Evolutionary conservation across 2,113 vertebrate genomes (phyloP).

Genomic region (Dromiciops gliroides): DNA sequence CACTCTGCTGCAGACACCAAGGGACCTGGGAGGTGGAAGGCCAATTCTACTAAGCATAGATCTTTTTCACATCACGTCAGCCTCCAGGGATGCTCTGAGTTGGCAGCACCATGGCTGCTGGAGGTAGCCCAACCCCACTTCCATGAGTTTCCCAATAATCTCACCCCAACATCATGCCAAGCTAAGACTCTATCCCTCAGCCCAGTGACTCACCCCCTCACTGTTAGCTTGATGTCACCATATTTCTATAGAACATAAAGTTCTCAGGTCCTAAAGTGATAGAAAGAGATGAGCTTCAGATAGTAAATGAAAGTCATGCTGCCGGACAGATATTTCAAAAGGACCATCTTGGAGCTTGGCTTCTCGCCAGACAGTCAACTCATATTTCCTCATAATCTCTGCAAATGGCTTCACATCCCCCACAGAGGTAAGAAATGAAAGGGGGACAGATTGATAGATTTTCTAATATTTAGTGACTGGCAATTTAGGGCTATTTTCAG

Average conservation of each 20-base stretch:
- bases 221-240: background rate
- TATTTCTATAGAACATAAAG: constrained; percentile 56
- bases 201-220: background rate
- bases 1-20: background rate
- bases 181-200: background rate
- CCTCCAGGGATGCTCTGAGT: background rate
- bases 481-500: constrained; percentile 42
- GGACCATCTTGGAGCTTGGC: constrained; percentile 66
- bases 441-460: constrained; percentile 58
- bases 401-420: constrained; percentile 58
- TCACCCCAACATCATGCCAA: background rate
- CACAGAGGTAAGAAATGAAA: constrained; percentile 63
- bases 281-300: constrained; percentile 64
- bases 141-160: background rate
- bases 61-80: background rate
- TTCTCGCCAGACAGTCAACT: constrained; percentile 60
- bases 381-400: constrained; percentile 74
- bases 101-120: background rate
- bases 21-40: background rate
- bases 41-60: background rate
- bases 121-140: background rate
- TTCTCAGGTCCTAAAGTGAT: constrained; percentile 46
- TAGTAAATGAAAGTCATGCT: constrained; percentile 34
- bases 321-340: constrained; percentile 41
- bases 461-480: constrained; percentile 59